A percentile compares a stretch with the other conserved stretches of the same genome.
These are phyloP conservation scores for Hydractinia symbiolongicarpus DNA, from an alignment of 30 jellyfish, hydroid and myxozoan species.

Conservation along the genomic window DNA sequence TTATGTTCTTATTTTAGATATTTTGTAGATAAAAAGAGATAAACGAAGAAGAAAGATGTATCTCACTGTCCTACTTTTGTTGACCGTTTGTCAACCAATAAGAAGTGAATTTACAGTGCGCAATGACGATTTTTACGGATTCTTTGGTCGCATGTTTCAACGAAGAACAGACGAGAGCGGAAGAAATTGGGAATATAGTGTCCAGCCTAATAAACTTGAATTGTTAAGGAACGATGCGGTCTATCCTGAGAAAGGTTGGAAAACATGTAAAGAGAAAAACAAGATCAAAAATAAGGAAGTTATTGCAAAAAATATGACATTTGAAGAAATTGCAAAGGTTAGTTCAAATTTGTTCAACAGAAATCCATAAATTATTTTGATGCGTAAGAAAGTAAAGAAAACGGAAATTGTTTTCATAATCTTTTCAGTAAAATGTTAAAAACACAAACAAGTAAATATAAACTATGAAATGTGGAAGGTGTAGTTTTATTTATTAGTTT, in stretches of 20 bases:
- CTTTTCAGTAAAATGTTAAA: no score
- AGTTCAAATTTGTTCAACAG: neutral
- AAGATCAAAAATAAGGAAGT: neutral
- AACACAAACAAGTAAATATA: no score
- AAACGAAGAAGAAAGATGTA: no score
- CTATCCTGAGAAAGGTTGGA: neutral
- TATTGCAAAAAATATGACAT: neutral
- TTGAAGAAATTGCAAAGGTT: constrained; percentile 35
- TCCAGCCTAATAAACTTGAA: constrained; percentile 12
- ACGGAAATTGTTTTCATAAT: no score
- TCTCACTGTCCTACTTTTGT: no score
- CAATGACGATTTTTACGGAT: neutral
- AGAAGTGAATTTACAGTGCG: neutral
- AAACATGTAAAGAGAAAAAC: constrained; percentile 7
- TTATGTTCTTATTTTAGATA: no score
- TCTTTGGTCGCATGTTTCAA: neutral
- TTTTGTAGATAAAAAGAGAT: no score
- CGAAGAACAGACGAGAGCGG: constrained; percentile 7
- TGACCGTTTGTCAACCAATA: no score
- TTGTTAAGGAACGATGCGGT: constrained; percentile 1
- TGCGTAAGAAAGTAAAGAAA: no score
- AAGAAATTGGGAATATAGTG: neutral
- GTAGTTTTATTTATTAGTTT: no score
- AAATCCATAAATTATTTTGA: no score
- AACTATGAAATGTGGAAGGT: no score